A percentile compares a stretch with the other conserved stretches of the same genome.
phyloP scores from a whole-genome alignment of 2,888 invertebrate genomes.

The Ochropacha duplaris region DNA sequence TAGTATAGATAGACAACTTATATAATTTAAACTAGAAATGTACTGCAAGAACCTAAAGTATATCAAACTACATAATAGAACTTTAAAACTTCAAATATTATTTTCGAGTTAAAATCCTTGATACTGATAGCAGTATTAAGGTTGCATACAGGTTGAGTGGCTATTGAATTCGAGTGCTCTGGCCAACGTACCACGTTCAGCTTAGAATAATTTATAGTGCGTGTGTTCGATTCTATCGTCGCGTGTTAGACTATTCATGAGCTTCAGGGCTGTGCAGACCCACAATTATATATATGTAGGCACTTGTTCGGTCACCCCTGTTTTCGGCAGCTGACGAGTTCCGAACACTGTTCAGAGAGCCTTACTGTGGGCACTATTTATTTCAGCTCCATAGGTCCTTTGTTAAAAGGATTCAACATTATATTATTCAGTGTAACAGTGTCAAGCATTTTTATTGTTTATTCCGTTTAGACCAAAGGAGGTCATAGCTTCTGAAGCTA shows the following conservation, averaged over 20 bases:
- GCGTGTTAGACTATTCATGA: not conserved
- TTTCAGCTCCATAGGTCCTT: not conserved
- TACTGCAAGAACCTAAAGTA: too few species aligned
- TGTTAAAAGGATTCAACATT: not conserved
- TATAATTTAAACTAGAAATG: too few species aligned
- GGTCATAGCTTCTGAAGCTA: too few species aligned
- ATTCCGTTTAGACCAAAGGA: too few species aligned
- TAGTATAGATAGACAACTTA: too few species aligned
- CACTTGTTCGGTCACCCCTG: not conserved
- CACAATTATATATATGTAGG: not conserved
- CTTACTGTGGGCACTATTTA: too few species aligned
- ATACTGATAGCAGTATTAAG: not conserved
- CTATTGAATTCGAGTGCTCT: not conserved
- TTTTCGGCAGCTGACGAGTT: not conserved
- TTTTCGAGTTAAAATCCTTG: too few species aligned
- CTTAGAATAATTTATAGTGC: constrained; percentile 2
- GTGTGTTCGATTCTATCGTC: not conserved
- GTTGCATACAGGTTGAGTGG: not conserved
- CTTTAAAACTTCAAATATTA: too few species aligned
- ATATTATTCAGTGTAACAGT: too few species aligned
- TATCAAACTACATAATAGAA: too few species aligned
- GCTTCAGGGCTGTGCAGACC: not conserved
- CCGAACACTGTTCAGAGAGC: not conserved
- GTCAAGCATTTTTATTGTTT: too few species aligned
- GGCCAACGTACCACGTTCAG: not conserved